These are phyloP conservation scores for Picus viridis DNA, from an alignment of 2,797 vertebrate genomes.

Conservation along the genomic window DNA sequence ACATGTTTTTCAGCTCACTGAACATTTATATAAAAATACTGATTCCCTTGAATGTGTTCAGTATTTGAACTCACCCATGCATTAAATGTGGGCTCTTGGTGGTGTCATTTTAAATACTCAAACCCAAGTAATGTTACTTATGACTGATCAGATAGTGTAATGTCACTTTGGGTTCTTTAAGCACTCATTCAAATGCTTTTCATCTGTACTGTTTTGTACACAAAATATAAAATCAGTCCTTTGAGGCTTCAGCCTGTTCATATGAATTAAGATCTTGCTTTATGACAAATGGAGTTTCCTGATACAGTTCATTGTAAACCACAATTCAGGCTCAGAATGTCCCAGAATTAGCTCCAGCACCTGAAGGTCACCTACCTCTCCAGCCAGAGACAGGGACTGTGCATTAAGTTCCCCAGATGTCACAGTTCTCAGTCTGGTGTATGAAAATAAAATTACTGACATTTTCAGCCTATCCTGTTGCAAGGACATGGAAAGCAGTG, in stretches of 20 bases:
- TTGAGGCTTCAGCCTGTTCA: not conserved
- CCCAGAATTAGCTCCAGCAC: not conserved
- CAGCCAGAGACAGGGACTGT: not conserved
- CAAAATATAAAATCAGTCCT: not conserved
- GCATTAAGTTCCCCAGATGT: not conserved
- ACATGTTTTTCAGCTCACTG: not conserved
- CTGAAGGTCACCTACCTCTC: not conserved
- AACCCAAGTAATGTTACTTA: not conserved
- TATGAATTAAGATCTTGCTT: not conserved
- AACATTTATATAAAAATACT: not conserved
- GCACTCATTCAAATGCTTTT: not conserved
- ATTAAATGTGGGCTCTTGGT: not conserved
- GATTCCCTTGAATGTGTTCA: not conserved
- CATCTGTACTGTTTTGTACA: not conserved
- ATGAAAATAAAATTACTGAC: not conserved
- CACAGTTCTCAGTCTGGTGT: not conserved
- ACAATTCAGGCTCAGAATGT: not conserved
- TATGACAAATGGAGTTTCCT: not conserved
- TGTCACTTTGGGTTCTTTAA: not conserved
- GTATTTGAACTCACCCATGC: not conserved
- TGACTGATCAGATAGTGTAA: not conserved
- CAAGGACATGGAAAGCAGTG: not conserved
- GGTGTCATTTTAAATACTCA: not conserved
- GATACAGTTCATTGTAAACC: not conserved
- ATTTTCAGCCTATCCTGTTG: not conserved